Evolutionary conservation across 2,113 vertebrate genomes (phyloP).

Genomic region (Thalassarche chlororhynchos): DNA sequence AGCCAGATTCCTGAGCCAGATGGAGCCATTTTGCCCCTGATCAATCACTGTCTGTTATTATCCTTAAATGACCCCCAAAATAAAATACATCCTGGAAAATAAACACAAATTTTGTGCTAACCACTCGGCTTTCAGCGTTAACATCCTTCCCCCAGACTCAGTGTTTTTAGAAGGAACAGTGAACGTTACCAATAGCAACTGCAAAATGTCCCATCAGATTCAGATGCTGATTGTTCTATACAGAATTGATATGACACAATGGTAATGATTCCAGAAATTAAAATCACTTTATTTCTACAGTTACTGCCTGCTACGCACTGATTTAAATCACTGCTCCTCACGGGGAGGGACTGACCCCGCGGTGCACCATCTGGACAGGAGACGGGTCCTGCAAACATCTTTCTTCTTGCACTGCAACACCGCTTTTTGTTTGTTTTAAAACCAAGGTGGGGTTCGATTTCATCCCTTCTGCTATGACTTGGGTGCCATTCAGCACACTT

Average conservation of each 20-base stretch:
- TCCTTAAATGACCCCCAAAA: constrained; percentile 45
- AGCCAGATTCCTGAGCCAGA: neutral
- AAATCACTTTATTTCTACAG: neutral
- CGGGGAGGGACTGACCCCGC: neutral
- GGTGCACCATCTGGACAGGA: constrained; percentile 11
- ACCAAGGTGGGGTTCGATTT: neutral
- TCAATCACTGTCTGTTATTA: constrained; percentile 47
- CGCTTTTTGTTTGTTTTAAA: neutral
- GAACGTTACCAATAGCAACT: constrained; percentile 65
- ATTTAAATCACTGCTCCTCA: neutral
- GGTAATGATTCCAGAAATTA: constrained; percentile 38
- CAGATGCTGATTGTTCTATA: constrained; percentile 38
- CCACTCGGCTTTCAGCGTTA: neutral
- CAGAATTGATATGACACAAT: constrained; percentile 25
- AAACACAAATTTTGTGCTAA: neutral
- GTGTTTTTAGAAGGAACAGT: constrained; percentile 26
- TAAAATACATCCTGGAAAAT: neutral
- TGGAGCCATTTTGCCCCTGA: constrained; percentile 46
- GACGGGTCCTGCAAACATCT: neutral
- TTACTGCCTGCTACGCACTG: neutral
- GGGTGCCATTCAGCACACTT: neutral
- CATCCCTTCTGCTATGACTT: neutral
- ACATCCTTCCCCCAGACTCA: constrained; percentile 33
- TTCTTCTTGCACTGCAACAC: neutral
- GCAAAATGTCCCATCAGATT: constrained; percentile 53